Evolutionary conservation across 53 echinoderm and acorn worm species (phyloP).

Genomic region (Apostichopus leukothele): DNA sequence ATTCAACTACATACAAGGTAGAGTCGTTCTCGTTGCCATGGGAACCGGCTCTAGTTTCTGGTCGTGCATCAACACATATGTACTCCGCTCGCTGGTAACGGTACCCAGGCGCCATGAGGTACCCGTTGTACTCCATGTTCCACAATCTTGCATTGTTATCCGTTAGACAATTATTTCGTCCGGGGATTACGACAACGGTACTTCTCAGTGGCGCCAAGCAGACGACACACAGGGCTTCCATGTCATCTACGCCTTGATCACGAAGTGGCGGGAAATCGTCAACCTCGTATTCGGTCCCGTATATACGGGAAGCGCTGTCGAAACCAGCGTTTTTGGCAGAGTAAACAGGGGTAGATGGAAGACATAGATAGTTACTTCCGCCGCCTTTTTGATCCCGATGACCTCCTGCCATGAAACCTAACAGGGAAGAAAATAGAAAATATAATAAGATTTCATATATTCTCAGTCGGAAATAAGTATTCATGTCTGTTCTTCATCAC

Average conservation of each 20-base stretch:
- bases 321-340: neutral
- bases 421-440: neutral
- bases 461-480: neutral
- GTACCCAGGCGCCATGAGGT: conserved; percentile 41
- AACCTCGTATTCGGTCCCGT: conserved; percentile 29
- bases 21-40: conserved; percentile 31
- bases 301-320: conserved; percentile 20
- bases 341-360: conserved; percentile 14
- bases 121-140: conserved; percentile 51
- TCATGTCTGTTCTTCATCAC: too few relatives aligned
- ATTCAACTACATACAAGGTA: conserved; percentile 44
- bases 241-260: conserved; percentile 24
- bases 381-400: conserved; percentile 25
- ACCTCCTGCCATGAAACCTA: conserved; percentile 4
- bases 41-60: conserved; percentile 23
- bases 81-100: conserved; percentile 36
- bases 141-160: neutral
- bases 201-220: conserved; percentile 40
- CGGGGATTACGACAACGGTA: conserved; percentile 39
- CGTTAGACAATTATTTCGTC: conserved; percentile 30
- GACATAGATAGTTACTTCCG: conserved; percentile 37
- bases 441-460: too few relatives aligned
- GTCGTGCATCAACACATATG: conserved; percentile 43
- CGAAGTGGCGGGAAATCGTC: conserved; percentile 27
- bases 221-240: conserved; percentile 42